Evolutionary conservation across 2,888 invertebrate genomes (phyloP), one percentile per base, ranked within the genome.

Genomic region (Zeuzera pyrina): DNA sequence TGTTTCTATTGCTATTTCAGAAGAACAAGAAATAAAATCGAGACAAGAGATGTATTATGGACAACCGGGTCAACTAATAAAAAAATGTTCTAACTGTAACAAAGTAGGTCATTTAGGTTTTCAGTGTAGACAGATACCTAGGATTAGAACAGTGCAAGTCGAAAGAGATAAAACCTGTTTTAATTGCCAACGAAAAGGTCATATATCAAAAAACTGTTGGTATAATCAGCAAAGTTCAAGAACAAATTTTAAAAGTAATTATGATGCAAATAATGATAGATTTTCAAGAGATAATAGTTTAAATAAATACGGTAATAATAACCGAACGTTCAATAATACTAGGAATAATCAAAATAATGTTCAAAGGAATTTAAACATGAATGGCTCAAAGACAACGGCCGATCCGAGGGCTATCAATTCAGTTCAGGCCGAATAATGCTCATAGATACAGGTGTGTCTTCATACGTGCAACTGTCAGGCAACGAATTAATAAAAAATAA

Each of bases 331-430:
- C n/a, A n/a, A n/a, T n/a, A n/a, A n/a, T n/a, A n/a, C n/a, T n/a
- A n/a, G n/a, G n/a, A n/a, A n/a, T n/a, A n/a, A n/a, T n/a, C n/a
- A n/a, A n/a, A n/a, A n/a, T n/a, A n/a, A n/a, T n/a, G n/a, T n/a
- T n/a, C n/a, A n/a, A n/a, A n/a, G 12, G 7, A 14, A 15, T 36
- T 42, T 42, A 39, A 42, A 42, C 35, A 35, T 33, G 24, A 33
- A 35, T 12, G 19, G 33, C 35, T 36, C 39, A 13, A 38, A 30
- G 36, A 30, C 34, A 19, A 25, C 21, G 41, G 30, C 36, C 34
- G 19, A 15, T 27, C 36, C 37, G 11, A 38, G 36, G 37, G 33
- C 35, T 5, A 27, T 10, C 8, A 16, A 30, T 10, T 22, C 21
- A 4, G 33, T 29, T 24, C 31, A 35, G 36, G 41, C 25, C 35